phyloP scores from a whole-genome alignment of 2,797 vertebrate species.

The Eulemur rubriventer region DNA sequence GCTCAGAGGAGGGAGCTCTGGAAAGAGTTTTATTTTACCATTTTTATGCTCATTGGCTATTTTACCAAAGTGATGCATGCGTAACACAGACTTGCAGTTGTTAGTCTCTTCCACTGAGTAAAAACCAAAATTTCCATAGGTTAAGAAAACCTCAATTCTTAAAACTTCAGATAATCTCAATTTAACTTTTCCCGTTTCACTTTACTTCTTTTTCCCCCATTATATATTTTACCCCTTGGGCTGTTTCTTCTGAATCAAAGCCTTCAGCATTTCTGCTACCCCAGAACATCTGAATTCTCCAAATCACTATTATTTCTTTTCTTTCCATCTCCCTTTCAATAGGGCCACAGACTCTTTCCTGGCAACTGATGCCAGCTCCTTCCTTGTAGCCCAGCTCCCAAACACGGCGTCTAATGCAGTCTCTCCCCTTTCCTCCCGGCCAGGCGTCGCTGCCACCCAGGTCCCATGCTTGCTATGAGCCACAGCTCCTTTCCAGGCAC shows the following conservation, averaged over 20 bases:
- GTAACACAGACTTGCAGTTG: rapidly evolving
- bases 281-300: background rate
- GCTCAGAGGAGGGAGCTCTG: background rate
- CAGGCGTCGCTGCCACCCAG: no score
- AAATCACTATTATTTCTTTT: rapidly evolving
- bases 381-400: background rate
- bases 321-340: background rate
- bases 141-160: background rate
- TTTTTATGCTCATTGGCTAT: background rate
- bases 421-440: background rate
- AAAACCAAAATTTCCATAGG: background rate
- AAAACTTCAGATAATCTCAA: background rate
- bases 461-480: no score
- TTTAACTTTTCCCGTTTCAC: rapidly evolving
- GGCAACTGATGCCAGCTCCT: background rate
- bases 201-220: background rate
- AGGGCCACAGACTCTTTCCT: background rate
- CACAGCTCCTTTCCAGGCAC: rapidly evolving
- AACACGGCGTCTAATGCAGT: rapidly evolving
- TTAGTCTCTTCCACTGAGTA: background rate
- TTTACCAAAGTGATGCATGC: rapidly evolving
- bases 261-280: background rate
- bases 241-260: background rate
- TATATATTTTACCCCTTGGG: no score
- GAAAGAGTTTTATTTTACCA: background rate